phyloP scores from a whole-genome alignment of 64 coral and sea anemone genomes.

The Trachythela sp. region DNA sequence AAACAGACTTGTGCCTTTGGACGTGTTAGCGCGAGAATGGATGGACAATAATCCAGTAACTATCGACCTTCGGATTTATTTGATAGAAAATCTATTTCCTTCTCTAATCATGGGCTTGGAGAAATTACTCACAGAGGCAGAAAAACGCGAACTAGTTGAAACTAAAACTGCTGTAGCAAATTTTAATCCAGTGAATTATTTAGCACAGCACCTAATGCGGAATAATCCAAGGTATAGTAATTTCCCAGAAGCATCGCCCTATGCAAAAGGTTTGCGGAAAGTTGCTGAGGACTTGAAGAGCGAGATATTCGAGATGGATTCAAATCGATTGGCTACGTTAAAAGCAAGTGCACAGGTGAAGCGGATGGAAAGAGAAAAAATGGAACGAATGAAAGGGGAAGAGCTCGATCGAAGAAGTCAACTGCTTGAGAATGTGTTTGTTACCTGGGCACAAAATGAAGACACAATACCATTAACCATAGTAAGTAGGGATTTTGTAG shows the following conservation, averaged over 20 bases:
- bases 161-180: constrained; percentile 68
- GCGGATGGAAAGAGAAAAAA: constrained; percentile 2
- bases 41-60: constrained; percentile 80
- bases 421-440: neutral
- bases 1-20: constrained; percentile 69
- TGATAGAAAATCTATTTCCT: constrained; percentile 83
- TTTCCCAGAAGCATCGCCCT: constrained; percentile 85
- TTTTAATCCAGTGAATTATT: constrained; percentile 94
- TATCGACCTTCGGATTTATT: constrained; percentile 75
- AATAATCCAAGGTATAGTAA: constrained; percentile 96
- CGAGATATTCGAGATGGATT: constrained; percentile 50
- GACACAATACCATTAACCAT: neutral
- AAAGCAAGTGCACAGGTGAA: neutral
- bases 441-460: neutral
- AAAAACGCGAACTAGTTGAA: constrained; percentile 59
- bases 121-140: constrained; percentile 79
- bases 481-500: neutral
- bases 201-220: constrained; percentile 90
- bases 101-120: constrained; percentile 88
- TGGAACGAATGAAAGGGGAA: constrained; percentile 16
- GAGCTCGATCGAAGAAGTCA: neutral
- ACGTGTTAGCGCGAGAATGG: constrained; percentile 92
- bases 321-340: neutral
- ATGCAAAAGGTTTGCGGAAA: constrained; percentile 84
- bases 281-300: constrained; percentile 78